Evolutionary conservation across 2,113 vertebrate species (phyloP).

Genomic region (Plecotus auritus): DNA sequence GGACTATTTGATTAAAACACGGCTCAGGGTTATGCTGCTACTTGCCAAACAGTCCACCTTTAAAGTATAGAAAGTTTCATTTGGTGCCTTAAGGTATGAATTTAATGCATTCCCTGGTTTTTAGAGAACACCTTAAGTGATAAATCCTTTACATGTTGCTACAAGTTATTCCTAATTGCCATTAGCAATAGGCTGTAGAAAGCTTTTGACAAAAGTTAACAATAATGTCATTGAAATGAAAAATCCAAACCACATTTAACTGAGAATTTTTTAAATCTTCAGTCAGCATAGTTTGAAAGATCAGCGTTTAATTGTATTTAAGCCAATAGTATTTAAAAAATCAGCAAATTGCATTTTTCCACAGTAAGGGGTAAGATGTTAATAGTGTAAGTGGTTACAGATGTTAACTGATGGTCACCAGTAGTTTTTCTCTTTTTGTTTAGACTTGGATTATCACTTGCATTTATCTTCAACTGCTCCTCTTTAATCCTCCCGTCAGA

Average conservation of each 20-base stretch:
- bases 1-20: not conserved
- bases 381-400: not conserved
- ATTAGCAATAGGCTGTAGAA: slow-evolving; percentile 21
- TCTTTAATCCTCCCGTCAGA: slow-evolving; percentile 83
- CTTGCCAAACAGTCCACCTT: slow-evolving; percentile 1
- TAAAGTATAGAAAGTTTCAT: slow-evolving; percentile 8
- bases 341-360: not conserved
- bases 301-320: not conserved
- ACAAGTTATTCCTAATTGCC: slow-evolving; percentile 45
- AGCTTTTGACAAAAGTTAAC: slow-evolving; percentile 16
- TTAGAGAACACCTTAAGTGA: slow-evolving; percentile 19
- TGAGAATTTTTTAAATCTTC: not conserved
- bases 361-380: not conserved
- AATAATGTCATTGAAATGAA: slow-evolving; percentile 39
- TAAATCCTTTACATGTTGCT: slow-evolving; percentile 34
- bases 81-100: slow-evolving; percentile 51
- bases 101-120: slow-evolving; percentile 56
- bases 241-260: slow-evolving; percentile 7
- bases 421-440: slow-evolving; percentile 61
- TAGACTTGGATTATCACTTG: slow-evolving; percentile 90
- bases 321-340: not conserved
- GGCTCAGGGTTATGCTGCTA: not conserved
- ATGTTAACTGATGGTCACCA: slow-evolving; percentile 45
- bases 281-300: not conserved
- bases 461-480: slow-evolving; percentile 87